phyloP scores from a whole-genome alignment of 64 coral and sea anemone species.

The Dendronephthya gigantea region DNA sequence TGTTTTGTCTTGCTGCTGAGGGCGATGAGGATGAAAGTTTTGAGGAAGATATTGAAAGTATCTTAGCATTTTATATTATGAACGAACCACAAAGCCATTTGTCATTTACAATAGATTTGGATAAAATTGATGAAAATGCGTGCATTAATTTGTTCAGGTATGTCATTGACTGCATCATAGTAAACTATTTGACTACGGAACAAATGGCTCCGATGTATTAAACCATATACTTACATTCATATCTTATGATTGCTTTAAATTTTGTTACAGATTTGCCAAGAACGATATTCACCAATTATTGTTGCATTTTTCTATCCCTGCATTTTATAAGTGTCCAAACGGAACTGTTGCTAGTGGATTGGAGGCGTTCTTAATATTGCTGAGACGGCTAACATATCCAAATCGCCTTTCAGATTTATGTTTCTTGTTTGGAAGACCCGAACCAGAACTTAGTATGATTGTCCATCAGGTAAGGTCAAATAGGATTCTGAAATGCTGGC shows the following conservation, averaged over 20 bases:
- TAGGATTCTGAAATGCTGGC: too few relatives aligned
- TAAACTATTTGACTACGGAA: background rate
- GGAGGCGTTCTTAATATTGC: constrained; percentile 29
- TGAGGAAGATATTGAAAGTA: constrained; percentile 9
- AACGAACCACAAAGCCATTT: background rate
- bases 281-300: constrained; percentile 27
- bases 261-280: constrained; percentile 33
- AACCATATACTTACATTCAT: too few relatives aligned
- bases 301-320: constrained; percentile 19
- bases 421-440: constrained; percentile 37
- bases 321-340: constrained; percentile 33
- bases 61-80: constrained; percentile 17
- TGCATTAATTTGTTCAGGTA: constrained; percentile 40
- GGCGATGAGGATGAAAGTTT: background rate
- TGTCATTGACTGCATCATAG: background rate
- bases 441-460: constrained; percentile 50
- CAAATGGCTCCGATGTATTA: too few relatives aligned
- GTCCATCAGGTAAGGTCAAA: constrained; percentile 33
- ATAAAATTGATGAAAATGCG: constrained; percentile 32
- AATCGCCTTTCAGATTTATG: constrained; percentile 40
- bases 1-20: background rate
- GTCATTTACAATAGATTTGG: constrained; percentile 30
- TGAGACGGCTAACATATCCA: constrained; percentile 28
- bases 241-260: background rate
- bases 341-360: constrained; percentile 37